Evolutionary conservation across 1,140 invertebrate genomes (phyloP).

Genomic region (Pachypsylla venusta): DNA sequence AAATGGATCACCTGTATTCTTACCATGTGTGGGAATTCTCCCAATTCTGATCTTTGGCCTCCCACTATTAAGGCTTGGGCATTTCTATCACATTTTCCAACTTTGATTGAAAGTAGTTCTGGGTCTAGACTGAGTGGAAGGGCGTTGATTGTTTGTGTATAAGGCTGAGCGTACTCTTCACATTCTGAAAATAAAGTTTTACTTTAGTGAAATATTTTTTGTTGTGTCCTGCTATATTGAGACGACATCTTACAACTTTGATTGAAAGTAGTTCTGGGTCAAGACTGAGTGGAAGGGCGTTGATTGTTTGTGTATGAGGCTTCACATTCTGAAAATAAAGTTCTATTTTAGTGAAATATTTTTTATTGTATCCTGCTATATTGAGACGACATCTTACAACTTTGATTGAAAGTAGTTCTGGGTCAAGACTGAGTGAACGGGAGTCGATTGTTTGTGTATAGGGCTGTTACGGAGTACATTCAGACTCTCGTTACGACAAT

Average conservation of each 20-base stretch:
- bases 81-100: constrained; percentile 30
- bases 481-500: too few relatives aligned
- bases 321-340: too few relatives aligned
- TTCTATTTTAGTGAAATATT: background rate
- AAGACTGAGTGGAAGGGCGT: constrained; percentile 28
- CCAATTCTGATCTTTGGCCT: constrained; percentile 31
- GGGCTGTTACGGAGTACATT: too few relatives aligned
- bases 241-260: constrained; percentile 29
- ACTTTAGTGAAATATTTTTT: background rate
- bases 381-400: constrained; percentile 30
- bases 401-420: constrained; percentile 17
- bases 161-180: constrained; percentile 28
- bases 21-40: constrained; percentile 44
- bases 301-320: too few relatives aligned
- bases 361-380: background rate
- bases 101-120: constrained; percentile 18
- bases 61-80: constrained; percentile 36
- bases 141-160: constrained; percentile 28
- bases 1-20: too few relatives aligned
- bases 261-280: constrained; percentile 14
- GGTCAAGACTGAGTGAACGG: constrained; percentile 26
- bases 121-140: constrained; percentile 27
- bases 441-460: too few relatives aligned
- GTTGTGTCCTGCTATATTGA: constrained; percentile 20
- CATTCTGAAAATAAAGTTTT: constrained; percentile 29